Base-by-base conservation (phyloP, 2,113 vertebrate genomes). In the Microtus oregoni region DNA sequence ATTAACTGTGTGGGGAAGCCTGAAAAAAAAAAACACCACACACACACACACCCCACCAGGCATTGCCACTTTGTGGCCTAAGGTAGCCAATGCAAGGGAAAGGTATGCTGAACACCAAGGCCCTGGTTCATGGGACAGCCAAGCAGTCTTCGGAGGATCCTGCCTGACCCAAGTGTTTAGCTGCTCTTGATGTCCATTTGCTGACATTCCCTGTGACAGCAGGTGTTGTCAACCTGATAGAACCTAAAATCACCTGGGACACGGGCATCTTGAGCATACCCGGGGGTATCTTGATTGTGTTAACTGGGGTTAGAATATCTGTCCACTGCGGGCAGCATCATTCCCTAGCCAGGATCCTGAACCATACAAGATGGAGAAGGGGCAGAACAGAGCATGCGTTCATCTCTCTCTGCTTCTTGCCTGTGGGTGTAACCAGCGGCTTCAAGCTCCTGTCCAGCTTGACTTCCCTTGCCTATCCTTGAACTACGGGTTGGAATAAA, bases 81-180 rank as follows among this genome's bases (percentile, higher is more conserved):
- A 67, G 76, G 41, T 35, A 24, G 50, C 63, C 47, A 82, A 50
- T 35, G n/a, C 50, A 20, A 13, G 1, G 4, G 58, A 52, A 92
- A 58, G 6, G 17, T 32, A 10, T 41, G 7, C 26, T 15, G 5
- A 20, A 0, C 0, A 3, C 13, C 22, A 17, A 22, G 44, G 20
- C 38, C 13, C 0, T 26, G 35, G 75, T n/a, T 75, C 63, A 20
- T 3, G 30, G 8, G 32, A 14, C 7, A 28, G 0, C 4, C 38
- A 24, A 41, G 24, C 44, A 44, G 32, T n/a, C 88, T 47, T 32
- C 6, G 52, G 22, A 61, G 50, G 68, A 75, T 63, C 79, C 72
- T 47, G 3, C 0, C 55, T 63, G 55, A 28, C 4, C 5, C 14
- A 86, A 52, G 44, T 28, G 22, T 67, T 35, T 22, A 70, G 73